Conservation (phyloP, 1,140 invertebrate species). For the Sarcophaga bullata region DNA sequence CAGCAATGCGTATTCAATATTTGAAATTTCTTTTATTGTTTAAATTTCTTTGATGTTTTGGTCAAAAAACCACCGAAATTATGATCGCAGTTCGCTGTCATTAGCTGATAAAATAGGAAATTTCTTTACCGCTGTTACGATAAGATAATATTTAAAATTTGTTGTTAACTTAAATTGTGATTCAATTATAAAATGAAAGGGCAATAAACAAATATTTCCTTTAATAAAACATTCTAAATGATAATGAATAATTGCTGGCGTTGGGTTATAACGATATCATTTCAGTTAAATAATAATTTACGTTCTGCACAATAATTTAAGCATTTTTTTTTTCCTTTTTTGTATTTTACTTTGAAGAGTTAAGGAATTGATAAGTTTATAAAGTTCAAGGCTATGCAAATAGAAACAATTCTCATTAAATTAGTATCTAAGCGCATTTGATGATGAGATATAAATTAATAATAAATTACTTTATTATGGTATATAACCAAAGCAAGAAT, state of each 20-base stretch:
- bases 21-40: background rate
- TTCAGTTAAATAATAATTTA: too few relatives aligned
- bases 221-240: too few relatives aligned
- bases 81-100: background rate
- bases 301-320: too few relatives aligned
- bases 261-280: too few relatives aligned
- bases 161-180: background rate
- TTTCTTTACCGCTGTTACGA: background rate
- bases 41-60: background rate
- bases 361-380: background rate
- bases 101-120: background rate
- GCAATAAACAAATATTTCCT: too few relatives aligned
- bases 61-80: background rate
- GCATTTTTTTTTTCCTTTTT: too few relatives aligned
- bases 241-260: too few relatives aligned
- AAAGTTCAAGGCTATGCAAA: background rate
- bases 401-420: background rate
- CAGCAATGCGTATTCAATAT: background rate
- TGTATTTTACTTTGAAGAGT: background rate
- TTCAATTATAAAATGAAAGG: too few relatives aligned
- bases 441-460: background rate
- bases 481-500: too few relatives aligned
- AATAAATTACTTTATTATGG: too few relatives aligned
- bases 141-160: background rate
- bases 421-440: background rate